Evolutionary conservation across 2,888 invertebrate genomes (phyloP), one percentile per base, ranked within the genome.

Genomic region (Leptopilina syphax): DNA sequence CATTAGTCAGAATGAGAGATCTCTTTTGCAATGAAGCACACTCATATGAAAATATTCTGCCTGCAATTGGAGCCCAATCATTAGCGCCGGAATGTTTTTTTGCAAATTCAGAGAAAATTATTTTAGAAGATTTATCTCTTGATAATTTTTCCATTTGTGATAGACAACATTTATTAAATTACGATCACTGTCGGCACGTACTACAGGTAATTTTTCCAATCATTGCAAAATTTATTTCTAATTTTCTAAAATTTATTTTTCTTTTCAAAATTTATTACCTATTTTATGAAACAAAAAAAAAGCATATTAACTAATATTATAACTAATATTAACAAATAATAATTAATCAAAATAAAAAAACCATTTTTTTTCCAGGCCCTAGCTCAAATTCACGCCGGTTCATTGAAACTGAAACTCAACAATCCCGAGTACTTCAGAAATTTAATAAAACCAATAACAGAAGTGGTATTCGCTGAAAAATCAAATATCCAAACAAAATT

Each of bases 321-420:
- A 18, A 18, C 18, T 18, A 18, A 18, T 18, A 18, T 18, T 18
- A 18, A 0, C 18, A 18, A 18, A 18, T 18, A 18, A 34, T 34
- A 3, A 34, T 34, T 34, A 34, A 44, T 8, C 7, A 0, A 7
- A 44, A 6, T 7, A 44, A 44, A 44, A 44, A 18, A 18, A 18
- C 18, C 18, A 60, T n/a, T 60, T 10, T 18, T 77, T n/a, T 83
- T 79, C 8, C 80, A 89, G 89, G 84, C 83, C 27, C 79, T 89
- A 44, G 89, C 89, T 6, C 77, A 81, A 18, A 78, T 90, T 60
- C 90, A 90, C 78, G 89, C 88, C 1, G 79, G 82, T 5, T 87
- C 88, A 0, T 73, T 89, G 18, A 81, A 82, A 7, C 78, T 88
- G 76, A 88, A 89, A 78, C 67, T 87, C 1, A 76, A 76, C 5